A percentile compares a stretch with the other conserved stretches of the same genome.
Conservation (phyloP, 2,888 invertebrate genomes). For the Actias luna region DNA sequence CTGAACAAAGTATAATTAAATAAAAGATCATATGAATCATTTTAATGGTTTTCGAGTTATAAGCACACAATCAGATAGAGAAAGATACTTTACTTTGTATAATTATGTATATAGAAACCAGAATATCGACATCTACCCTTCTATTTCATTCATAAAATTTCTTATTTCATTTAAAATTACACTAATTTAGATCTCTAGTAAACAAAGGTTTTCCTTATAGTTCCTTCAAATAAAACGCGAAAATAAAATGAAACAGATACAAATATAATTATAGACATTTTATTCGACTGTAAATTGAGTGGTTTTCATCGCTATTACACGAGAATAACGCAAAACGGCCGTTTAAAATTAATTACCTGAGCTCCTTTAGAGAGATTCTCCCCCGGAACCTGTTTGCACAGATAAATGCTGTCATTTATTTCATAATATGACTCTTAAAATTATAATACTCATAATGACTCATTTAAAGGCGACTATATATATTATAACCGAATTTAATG, state of each 20-base stretch:
- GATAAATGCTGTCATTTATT: slow-evolving; percentile 12
- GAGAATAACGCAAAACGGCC: slow-evolving; percentile 6
- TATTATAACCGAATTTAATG: background rate
- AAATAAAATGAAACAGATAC: background rate
- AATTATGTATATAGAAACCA: too few species aligned
- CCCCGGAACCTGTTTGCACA: slow-evolving; percentile 6
- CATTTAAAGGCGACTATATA: background rate
- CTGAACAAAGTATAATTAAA: too few species aligned
- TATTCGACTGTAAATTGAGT: slow-evolving; percentile 2
- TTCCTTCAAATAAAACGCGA: background rate
- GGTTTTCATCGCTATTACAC: slow-evolving; percentile 10
- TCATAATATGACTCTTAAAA: slow-evolving; percentile 5
- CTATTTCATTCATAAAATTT: too few species aligned
- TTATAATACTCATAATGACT: background rate
- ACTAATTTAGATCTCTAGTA: too few species aligned
- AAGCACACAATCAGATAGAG: too few species aligned
- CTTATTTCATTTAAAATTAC: too few species aligned
- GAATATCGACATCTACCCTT: too few species aligned
- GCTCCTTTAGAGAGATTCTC: slow-evolving; percentile 4
- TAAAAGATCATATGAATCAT: too few species aligned
- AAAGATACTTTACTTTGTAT: too few species aligned
- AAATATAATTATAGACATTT: background rate
- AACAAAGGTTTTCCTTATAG: background rate
- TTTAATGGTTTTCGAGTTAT: too few species aligned
- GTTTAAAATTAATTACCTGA: slow-evolving; percentile 11